These are phyloP conservation scores for Conomelus anceps DNA, from an alignment of 2,888 invertebrate species.

Conservation along the genomic window DNA sequence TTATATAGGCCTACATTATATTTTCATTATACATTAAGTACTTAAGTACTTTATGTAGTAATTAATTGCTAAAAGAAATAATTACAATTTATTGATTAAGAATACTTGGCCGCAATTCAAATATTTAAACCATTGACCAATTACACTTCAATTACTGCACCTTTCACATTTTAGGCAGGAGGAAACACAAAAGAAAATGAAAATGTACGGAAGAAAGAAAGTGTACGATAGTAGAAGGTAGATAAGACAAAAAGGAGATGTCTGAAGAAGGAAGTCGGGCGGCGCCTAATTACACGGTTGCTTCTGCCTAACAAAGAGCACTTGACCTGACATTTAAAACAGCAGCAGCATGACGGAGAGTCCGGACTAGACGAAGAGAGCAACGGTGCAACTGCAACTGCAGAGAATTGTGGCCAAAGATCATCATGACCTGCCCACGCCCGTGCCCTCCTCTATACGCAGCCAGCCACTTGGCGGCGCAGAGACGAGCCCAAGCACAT, in stretches of 20 bases:
- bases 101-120: no score
- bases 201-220: background rate
- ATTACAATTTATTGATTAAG: no score
- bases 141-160: background rate
- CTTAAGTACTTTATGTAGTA: no score
- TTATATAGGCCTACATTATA: no score
- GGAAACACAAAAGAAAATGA: background rate
- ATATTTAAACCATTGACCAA: no score
- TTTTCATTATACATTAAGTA: no score
- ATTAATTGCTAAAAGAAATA: no score
- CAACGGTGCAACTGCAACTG: no score
- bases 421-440: background rate
- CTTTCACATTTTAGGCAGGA: background rate
- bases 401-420: background rate
- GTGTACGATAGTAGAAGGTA: background rate
- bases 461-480: background rate
- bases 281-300: background rate
- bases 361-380: background rate
- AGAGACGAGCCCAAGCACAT: no score
- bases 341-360: background rate
- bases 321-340: background rate
- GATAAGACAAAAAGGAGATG: background rate
- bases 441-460: background rate
- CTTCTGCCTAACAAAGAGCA: background rate
- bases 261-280: background rate